Percentiles rank a stretch among this genome's conserved stretches.
phyloP scores from a whole-genome alignment of 2,888 invertebrate species.

The Drosophila paucipuncta region DNA sequence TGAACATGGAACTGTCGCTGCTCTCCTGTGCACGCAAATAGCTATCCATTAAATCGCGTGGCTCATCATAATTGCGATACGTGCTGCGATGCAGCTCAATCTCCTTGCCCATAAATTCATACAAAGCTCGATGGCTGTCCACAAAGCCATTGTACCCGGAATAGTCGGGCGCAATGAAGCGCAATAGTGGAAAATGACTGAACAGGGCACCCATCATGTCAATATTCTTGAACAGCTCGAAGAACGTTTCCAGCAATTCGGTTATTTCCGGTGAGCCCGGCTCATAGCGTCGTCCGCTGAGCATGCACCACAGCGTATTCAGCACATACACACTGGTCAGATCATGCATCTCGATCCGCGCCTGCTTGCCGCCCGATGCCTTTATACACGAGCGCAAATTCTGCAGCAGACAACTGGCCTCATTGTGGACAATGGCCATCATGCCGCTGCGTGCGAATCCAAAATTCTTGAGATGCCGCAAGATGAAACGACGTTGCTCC shows the following conservation, averaged over 20 bases:
- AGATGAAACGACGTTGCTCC: slow-evolving; percentile 91
- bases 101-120: slow-evolving; percentile 90
- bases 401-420: slow-evolving; percentile 89
- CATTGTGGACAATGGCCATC: slow-evolving; percentile 90
- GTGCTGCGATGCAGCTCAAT: slow-evolving; percentile 90
- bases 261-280: slow-evolving; percentile 90
- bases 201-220: slow-evolving; percentile 94
- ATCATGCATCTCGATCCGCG: slow-evolving; percentile 89
- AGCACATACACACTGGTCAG: slow-evolving; percentile 91
- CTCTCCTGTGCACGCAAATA: slow-evolving; percentile 89
- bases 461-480: slow-evolving; percentile 92
- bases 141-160: slow-evolving; percentile 92
- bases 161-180: slow-evolving; percentile 89
- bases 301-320: slow-evolving; percentile 93
- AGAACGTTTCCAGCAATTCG: slow-evolving; percentile 89
- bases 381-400: slow-evolving; percentile 84
- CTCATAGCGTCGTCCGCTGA: slow-evolving; percentile 91
- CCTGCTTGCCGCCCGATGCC: slow-evolving; percentile 85
- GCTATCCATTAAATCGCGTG: slow-evolving; percentile 93
- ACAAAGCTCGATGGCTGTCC: slow-evolving; percentile 89
- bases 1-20: slow-evolving; percentile 86
- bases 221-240: slow-evolving; percentile 90
- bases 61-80: slow-evolving; percentile 87
- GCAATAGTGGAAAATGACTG: slow-evolving; percentile 91
- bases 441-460: slow-evolving; percentile 93